Base-by-base conservation (phyloP, 2,797 vertebrate genomes). In the Novumbra hubbsi region DNA sequence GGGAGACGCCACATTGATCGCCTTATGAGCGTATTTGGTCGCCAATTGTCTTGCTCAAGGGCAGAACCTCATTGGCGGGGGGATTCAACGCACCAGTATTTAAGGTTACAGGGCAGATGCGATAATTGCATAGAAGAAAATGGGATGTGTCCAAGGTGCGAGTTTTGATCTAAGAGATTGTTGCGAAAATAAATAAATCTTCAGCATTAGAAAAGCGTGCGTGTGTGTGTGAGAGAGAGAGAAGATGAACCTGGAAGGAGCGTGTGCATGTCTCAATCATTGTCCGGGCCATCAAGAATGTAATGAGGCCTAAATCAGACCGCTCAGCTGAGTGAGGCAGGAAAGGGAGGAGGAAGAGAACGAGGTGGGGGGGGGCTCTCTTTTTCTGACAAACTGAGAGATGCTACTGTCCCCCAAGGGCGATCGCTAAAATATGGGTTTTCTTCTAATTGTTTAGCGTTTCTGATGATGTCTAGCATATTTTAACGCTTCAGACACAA, bases 371-470 rank as follows among this genome's bases (percentile, higher is more conserved):
- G 12, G 32, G 1, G 21, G 0, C 0, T 38, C 6, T 68, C 21
- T 68, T 30, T 76, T 21, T 57, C 11, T 77, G 63, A 62, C 49
- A 60, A 24, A 14, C 5, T 19, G 24, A 60, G 11, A 34, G n/a
- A 79, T 68, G 19, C 34, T 45, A 62, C 32, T 0, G 3, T 34
- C 45, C 62, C 78, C 72, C 69, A 30, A 41, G 57, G 69, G 45
- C 63, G 1, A 67, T 12, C 24, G 62, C 11, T 78, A 78, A 84
- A 83, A 87, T 83, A 81, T 64, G 73, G 78, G n/a, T 68, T 73
- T 77, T 73, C 49, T 48, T 73, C 81, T 84, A 84, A 87, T 88
- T 83, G 84, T 85, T 81, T 84, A 45, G 77, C 77, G 60, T 82
- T 70, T 81, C 63, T 83, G 79, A 85, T 82, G 78, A 85, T 83